These are phyloP conservation scores for Plemyria rubiginata DNA, from an alignment of 2,888 invertebrate species.

Conservation along the genomic window DNA sequence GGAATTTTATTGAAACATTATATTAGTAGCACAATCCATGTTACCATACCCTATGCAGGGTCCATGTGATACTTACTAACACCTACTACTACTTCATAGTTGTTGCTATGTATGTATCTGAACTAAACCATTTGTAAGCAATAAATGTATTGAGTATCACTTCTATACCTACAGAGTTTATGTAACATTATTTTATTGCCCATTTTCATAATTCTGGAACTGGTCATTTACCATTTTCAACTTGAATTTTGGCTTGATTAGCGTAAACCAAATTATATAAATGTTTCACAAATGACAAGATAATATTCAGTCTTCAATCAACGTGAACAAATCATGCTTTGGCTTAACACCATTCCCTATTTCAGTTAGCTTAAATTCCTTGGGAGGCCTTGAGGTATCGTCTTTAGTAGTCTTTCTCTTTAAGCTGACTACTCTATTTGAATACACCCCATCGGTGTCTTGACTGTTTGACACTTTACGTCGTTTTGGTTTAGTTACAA, in stretches of 20 bases:
- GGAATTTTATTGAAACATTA: no score
- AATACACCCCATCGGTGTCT: constrained; percentile 62
- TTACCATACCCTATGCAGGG: no score
- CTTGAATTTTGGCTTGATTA: neutral
- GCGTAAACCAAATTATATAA: constrained; percentile 4
- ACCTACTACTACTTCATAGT: no score
- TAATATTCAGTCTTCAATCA: constrained; percentile 64
- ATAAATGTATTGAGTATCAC: no score
- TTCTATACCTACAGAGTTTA: no score
- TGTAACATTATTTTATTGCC: no score
- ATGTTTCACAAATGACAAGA: constrained; percentile 12
- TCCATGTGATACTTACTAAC: no score
- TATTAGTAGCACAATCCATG: neutral
- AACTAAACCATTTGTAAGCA: no score
- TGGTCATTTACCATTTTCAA: neutral
- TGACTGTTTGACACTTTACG: constrained; percentile 66
- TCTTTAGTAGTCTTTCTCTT: constrained; percentile 74
- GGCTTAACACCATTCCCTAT: constrained; percentile 53
- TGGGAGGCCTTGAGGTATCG: constrained; percentile 61
- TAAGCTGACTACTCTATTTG: constrained; percentile 69
- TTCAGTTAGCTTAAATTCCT: constrained; percentile 60
- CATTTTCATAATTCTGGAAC: neutral
- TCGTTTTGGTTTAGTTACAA: constrained; percentile 70
- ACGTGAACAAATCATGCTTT: constrained; percentile 56
- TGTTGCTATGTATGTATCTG: no score